Conservation (phyloP, 2,113 vertebrate species). For the Arvicanthis niloticus region DNA sequence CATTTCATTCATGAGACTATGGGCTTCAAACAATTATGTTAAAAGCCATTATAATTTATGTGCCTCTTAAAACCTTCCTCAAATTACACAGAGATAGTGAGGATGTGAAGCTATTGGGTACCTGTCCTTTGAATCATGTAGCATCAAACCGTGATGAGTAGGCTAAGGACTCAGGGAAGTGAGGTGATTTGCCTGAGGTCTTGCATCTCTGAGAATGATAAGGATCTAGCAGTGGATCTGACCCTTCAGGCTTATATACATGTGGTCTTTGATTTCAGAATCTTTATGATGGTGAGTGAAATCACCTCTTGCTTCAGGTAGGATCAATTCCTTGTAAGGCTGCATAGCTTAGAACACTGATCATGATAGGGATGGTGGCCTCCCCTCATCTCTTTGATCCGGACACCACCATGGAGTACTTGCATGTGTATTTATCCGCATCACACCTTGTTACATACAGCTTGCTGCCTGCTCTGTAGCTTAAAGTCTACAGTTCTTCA, state of each 20-base stretch:
- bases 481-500: not conserved
- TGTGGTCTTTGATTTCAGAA: not conserved
- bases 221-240: not conserved
- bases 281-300: not conserved
- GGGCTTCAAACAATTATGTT: not conserved
- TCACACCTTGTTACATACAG: not conserved
- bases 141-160: not conserved
- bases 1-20: not conserved
- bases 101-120: not conserved
- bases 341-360: not conserved
- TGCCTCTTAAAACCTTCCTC: not conserved
- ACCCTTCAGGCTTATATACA: not conserved
- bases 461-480: not conserved
- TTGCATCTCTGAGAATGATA: not conserved
- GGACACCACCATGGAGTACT: not conserved
- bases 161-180: not conserved
- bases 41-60: not conserved
- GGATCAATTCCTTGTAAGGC: not conserved
- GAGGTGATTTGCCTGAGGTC: not conserved
- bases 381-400: not conserved
- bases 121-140: not conserved
- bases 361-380: rapidly evolving
- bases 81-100: not conserved
- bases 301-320: not conserved
- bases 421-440: not conserved